These are phyloP conservation scores for Dryas iulia DNA, from an alignment of 1,140 invertebrate genomes.

Conservation along the genomic window DNA sequence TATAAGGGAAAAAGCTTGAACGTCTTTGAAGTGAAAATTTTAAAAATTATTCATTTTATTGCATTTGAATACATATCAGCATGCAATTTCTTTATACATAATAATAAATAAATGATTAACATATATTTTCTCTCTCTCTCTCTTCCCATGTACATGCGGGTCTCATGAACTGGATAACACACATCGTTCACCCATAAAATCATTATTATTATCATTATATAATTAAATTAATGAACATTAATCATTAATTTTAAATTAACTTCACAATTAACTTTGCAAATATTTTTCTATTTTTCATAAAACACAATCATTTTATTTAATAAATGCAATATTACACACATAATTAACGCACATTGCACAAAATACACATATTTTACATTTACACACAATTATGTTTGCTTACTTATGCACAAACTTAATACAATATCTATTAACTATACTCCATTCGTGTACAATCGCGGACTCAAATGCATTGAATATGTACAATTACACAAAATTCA, in stretches of 20 bases:
- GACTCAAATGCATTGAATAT: no score
- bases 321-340: not conserved
- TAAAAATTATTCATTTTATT: no score
- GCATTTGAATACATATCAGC: not conserved
- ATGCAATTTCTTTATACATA: not conserved
- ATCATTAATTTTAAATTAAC: not conserved
- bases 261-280: not conserved
- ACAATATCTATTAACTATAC: no score
- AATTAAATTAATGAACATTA: not conserved
- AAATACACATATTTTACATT: no score
- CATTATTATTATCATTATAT: not conserved
- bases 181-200: not conserved
- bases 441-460: not conserved
- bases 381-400: no score
- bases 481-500: no score
- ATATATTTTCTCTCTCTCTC: conserved; percentile 32
- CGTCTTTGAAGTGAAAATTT: no score
- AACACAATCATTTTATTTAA: not conserved
- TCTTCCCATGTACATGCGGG: conserved; percentile 34
- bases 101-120: conserved; percentile 23
- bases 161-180: conserved; percentile 20
- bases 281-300: not conserved
- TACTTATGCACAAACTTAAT: not conserved
- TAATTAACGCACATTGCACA: no score
- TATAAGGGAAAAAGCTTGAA: no score